Conservation (phyloP, 23 tunicate genomes). For the Styela clava region DNA sequence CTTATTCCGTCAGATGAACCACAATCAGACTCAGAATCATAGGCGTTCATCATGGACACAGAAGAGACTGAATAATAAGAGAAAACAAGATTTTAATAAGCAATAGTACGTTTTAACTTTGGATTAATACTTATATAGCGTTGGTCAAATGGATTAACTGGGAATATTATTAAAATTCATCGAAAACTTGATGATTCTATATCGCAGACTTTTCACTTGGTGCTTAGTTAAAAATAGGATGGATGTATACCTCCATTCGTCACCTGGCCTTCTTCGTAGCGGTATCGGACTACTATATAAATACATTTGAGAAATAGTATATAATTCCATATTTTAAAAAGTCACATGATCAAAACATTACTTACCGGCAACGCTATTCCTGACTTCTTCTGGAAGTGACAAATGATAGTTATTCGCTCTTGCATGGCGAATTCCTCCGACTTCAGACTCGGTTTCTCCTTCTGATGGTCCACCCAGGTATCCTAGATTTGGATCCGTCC, state of each 20-base stretch:
- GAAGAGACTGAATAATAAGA: slow-evolving; percentile 44
- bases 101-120: not conserved
- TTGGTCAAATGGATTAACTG: too few species aligned
- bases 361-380: slow-evolving; percentile 61
- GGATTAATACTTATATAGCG: too few species aligned
- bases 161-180: too few species aligned
- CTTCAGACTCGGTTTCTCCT: slow-evolving; percentile 44
- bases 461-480: slow-evolving; percentile 53
- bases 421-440: slow-evolving; percentile 31
- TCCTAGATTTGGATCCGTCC: slow-evolving; percentile 39
- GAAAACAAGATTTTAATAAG: not conserved
- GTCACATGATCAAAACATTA: not conserved
- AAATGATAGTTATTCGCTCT: not conserved
- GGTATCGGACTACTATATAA: too few species aligned
- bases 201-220: too few species aligned
- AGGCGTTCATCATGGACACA: slow-evolving; percentile 77
- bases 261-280: too few species aligned
- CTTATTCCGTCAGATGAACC: slow-evolving; percentile 32
- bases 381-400: slow-evolving; percentile 17
- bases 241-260: too few species aligned
- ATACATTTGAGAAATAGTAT: too few species aligned
- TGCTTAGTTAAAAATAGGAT: too few species aligned
- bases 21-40: slow-evolving; percentile 39
- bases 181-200: too few species aligned
- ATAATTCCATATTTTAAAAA: not conserved